These are phyloP conservation scores for Celastrina argiolus DNA, from an alignment of 2,888 invertebrate species.

Conservation along the genomic window DNA sequence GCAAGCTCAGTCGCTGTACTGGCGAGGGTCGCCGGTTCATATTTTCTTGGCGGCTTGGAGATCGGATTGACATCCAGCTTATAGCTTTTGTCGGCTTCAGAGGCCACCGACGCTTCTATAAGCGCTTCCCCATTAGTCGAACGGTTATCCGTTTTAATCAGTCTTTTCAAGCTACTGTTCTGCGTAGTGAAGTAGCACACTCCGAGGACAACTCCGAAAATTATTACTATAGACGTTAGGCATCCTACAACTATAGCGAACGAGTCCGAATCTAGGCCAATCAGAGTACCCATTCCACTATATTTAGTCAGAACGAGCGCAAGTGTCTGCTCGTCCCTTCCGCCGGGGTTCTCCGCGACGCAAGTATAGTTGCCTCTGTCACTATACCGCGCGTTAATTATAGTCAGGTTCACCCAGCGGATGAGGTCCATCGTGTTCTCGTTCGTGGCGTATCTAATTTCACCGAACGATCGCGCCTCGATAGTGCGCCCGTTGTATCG, in stretches of 20 bases:
- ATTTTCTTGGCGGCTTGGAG: constrained; percentile 86
- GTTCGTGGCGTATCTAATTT: constrained; percentile 68
- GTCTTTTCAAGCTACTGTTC: constrained; percentile 73
- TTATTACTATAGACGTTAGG: constrained; percentile 61
- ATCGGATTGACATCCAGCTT: constrained; percentile 90
- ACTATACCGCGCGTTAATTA: constrained; percentile 78
- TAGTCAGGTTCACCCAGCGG: constrained; percentile 83
- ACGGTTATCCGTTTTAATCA: constrained; percentile 79
- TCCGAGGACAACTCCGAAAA: constrained; percentile 65
- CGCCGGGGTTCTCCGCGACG: constrained; percentile 89
- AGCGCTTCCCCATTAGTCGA: constrained; percentile 82
- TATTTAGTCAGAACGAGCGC: constrained; percentile 77
- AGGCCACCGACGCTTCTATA: constrained; percentile 83
- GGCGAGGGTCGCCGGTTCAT: constrained; percentile 81
- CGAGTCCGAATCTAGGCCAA: constrained; percentile 70
- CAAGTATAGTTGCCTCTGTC: constrained; percentile 88
- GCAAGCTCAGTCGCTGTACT: constrained; percentile 87
- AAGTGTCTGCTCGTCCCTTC: constrained; percentile 86
- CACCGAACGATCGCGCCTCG: constrained; percentile 71
- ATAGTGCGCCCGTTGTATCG: constrained; percentile 81
- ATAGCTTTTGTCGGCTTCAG: constrained; percentile 88
- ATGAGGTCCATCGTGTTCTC: constrained; percentile 69
- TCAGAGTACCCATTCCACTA: constrained; percentile 63
- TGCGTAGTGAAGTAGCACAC: constrained; percentile 77
- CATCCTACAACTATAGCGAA: constrained; percentile 74